phyloP scores from a whole-genome alignment of 2,797 vertebrate species.

The Hippocampus kuda region DNA sequence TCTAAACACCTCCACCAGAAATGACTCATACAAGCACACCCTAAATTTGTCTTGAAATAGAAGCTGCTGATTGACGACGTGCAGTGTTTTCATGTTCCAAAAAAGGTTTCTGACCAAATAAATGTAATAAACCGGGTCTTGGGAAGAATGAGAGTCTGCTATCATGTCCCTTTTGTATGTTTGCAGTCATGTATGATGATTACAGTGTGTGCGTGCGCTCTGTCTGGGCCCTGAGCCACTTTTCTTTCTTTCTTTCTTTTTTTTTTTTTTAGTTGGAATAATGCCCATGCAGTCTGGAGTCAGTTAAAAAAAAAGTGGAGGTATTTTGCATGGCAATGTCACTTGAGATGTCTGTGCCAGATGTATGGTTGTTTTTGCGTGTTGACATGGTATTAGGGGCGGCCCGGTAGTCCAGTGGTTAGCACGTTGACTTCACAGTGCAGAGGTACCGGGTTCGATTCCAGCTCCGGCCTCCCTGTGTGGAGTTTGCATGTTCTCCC shows the following conservation, averaged over 20 bases:
- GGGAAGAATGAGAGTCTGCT: neutral
- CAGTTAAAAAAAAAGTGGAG: neutral
- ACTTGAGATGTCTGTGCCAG: neutral
- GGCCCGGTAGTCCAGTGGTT: too few relatives aligned
- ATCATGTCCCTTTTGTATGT: neutral
- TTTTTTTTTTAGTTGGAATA: slow-evolving; percentile 7
- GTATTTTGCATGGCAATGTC: neutral
- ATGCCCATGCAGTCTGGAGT: neutral
- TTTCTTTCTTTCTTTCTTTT: neutral
- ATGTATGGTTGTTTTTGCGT: neutral
- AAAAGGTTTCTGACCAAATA: neutral
- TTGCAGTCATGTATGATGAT: slow-evolving; percentile 2
- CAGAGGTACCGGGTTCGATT: too few relatives aligned
- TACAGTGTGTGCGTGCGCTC: slow-evolving; percentile 16
- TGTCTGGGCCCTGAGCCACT: slow-evolving; percentile 16
- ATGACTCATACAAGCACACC: neutral
- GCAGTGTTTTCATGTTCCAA: neutral
- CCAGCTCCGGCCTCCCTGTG: too few relatives aligned
- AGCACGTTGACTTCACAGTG: too few relatives aligned
- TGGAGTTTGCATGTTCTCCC: too few relatives aligned
- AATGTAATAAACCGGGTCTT: neutral
- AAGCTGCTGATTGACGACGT: neutral
- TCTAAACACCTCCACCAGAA: neutral
- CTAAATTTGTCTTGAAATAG: neutral
- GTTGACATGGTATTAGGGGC: neutral